Evolutionary conservation across 2,888 invertebrate species (phyloP).

Genomic region (Camponotus fellah): DNA sequence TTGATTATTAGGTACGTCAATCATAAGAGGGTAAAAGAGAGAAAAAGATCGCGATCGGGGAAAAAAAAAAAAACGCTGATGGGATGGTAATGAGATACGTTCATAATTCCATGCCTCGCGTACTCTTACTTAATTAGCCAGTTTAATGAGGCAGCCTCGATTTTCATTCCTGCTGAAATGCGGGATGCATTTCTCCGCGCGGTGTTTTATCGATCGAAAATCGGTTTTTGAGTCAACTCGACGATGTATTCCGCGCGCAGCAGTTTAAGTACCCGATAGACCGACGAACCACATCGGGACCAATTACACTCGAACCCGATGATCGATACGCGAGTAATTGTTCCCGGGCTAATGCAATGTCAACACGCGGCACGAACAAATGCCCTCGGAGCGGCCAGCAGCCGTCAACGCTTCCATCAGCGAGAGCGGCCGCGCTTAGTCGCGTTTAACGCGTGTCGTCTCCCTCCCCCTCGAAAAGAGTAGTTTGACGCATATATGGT

Average conservation of each 20-base stretch:
- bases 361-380: slow-evolving; percentile 68
- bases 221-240: slow-evolving; percentile 50
- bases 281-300: slow-evolving; percentile 66
- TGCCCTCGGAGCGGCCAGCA: slow-evolving; percentile 23
- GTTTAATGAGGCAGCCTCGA: slow-evolving; percentile 46
- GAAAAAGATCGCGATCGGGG: not conserved
- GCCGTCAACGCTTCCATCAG: slow-evolving; percentile 33
- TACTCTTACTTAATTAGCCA: slow-evolving; percentile 56
- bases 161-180: slow-evolving; percentile 36
- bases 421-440: slow-evolving; percentile 57
- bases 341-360: slow-evolving; percentile 76
- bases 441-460: slow-evolving; percentile 59
- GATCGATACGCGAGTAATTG: slow-evolving; percentile 79
- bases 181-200: not conserved
- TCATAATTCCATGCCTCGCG: slow-evolving; percentile 47
- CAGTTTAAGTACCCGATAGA: slow-evolving; percentile 69
- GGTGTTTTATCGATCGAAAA: slow-evolving; percentile 48
- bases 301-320: slow-evolving; percentile 74
- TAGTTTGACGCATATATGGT: slow-evolving; percentile 51
- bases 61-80: slow-evolving; percentile 50
- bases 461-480: slow-evolving; percentile 43
- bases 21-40: slow-evolving; percentile 5
- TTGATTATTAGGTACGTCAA: slow-evolving; percentile 59
- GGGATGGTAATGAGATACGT: slow-evolving; percentile 37
- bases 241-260: slow-evolving; percentile 8